Evolutionary conservation across 2,797 vertebrate species (phyloP).

Genomic region (Pantherophis vulpinus): DNA sequence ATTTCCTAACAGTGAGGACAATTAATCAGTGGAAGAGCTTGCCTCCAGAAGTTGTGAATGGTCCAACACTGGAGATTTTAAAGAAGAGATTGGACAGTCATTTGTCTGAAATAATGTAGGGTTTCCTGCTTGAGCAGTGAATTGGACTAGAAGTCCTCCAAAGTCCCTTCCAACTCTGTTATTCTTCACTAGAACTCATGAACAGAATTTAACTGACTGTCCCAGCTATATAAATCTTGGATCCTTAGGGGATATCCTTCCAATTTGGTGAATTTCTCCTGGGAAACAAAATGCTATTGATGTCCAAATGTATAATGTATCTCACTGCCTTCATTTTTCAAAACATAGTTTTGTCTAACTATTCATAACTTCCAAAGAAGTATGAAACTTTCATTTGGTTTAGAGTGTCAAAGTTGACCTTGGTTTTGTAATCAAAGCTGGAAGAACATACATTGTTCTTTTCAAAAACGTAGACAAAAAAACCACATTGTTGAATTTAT

Average conservation of each 20-base stretch:
- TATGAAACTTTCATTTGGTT: background rate
- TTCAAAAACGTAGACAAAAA: background rate
- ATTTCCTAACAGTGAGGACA: background rate
- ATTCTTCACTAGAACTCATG: background rate
- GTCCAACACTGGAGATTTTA: background rate
- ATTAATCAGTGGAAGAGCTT: background rate
- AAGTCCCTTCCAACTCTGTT: background rate
- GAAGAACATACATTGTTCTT: background rate
- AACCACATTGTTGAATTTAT: background rate
- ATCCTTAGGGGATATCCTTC: background rate
- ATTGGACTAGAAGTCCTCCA: background rate
- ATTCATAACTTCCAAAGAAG: background rate
- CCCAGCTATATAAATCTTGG: background rate
- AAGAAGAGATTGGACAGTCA: background rate
- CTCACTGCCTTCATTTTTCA: background rate
- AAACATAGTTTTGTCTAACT: background rate
- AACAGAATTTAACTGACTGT: background rate
- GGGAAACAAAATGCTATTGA: background rate
- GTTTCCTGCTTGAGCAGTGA: background rate
- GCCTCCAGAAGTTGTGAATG: background rate
- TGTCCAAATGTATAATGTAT: background rate
- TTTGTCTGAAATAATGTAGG: background rate
- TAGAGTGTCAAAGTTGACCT: background rate
- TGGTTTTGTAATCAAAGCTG: background rate
- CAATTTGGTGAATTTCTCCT: background rate